These are phyloP conservation scores for Macrosteles quadrilineatus DNA, from an alignment of 1,140 invertebrate genomes.

Conservation along the genomic window DNA sequence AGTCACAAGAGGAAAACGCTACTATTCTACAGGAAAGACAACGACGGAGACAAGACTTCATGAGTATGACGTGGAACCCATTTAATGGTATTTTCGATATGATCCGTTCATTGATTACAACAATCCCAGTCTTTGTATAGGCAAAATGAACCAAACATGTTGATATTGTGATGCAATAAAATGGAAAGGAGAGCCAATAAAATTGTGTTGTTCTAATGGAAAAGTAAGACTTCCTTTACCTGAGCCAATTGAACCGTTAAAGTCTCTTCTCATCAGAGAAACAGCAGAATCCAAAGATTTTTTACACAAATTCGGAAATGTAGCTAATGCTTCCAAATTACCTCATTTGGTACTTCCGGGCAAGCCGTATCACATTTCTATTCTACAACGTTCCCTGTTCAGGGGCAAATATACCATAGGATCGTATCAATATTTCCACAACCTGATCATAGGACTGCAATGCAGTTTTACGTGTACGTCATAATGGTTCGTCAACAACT, in stretches of 20 bases:
- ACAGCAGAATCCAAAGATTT: background rate
- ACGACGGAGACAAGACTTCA: too few species aligned
- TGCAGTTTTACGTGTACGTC: constrained; percentile 42
- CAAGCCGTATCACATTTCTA: constrained; percentile 43
- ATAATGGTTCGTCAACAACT: constrained; percentile 34
- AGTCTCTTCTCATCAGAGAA: constrained; percentile 15
- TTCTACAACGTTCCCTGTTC: constrained; percentile 50
- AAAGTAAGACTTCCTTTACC: constrained; percentile 39
- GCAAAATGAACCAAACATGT: constrained; percentile 42
- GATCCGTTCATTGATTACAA: background rate
- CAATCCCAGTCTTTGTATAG: constrained; percentile 10
- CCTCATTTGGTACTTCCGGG: constrained; percentile 48
- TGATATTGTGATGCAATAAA: too few species aligned
- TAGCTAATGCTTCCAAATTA: constrained; percentile 54
- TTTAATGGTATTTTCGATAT: too few species aligned
- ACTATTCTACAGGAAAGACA: too few species aligned
- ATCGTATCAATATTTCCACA: constrained; percentile 46
- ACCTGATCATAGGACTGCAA: constrained; percentile 41
- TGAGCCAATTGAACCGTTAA: constrained; percentile 32
- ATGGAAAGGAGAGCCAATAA: constrained; percentile 45
- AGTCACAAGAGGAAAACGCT: too few species aligned
- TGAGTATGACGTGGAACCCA: too few species aligned
- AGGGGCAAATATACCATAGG: too few species aligned
- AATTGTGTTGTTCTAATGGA: constrained; percentile 43
- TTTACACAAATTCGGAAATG: background rate